Evolutionary conservation across 2,797 vertebrate species (phyloP), one percentile per base, ranked within the genome.

Genomic region (Chelidonichthys spinosus): DNA sequence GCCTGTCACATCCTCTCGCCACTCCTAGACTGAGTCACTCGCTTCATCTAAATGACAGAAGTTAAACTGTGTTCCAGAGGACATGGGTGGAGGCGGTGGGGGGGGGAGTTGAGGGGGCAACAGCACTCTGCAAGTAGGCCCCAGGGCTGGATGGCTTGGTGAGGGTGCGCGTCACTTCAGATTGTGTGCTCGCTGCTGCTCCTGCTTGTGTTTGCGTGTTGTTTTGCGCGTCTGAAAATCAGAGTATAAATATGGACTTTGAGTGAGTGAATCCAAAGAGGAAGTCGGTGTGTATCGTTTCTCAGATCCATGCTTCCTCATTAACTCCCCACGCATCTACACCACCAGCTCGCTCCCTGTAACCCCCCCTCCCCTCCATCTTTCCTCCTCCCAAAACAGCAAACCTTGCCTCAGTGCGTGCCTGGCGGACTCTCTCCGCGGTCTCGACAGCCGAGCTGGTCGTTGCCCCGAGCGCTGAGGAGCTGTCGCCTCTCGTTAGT

Each of bases 401-500:
- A 82, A 90, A 90, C 91, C 92, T 95, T 94, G 91, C 93, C 94
- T 94, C 84, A 93, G 90, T 95, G 94, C 88, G 89, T 95, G 93
- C 94, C 94, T 95, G 93, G 90, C 94, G 93, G 94, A 94, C 93
- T 95, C 91, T 91, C 91, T 94, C 94, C 85, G 88, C 72, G 85
- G 90, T 93, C 92, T 92, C 90, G 88, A 93, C 93, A 93, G 94
- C 93, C 92, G 93, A 95, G 94, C 94, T 93, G 94, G 94, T 95
- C 92, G 77, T 95, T 93, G 95, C 95, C 95, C 90, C 84, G 37
- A 95, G 95, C 94, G 69, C 90, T 78, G 92, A 93, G 90, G 92
- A 95, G 92, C 94, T 94, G 95, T 96, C 95, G 87, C 90, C 91
- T 94, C 94, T 92, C 7, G 88, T 96, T 95, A 96, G 93, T 90